phyloP scores from a whole-genome alignment of 2,113 vertebrate genomes.

The Telmatochromis sp. region DNA sequence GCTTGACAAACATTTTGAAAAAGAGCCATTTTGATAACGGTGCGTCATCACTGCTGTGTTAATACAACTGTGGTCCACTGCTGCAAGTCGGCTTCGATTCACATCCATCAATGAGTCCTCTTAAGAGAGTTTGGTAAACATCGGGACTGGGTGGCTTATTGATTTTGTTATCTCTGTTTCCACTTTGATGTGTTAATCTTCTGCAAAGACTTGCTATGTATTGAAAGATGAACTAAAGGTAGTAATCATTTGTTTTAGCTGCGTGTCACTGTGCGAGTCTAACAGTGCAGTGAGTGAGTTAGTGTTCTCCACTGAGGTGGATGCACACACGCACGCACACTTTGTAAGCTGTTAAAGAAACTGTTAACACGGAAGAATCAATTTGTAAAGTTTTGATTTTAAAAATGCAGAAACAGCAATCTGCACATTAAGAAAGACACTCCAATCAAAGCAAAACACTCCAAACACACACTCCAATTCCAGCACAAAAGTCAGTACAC shows the following conservation, averaged over 20 bases:
- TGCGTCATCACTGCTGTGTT: not conserved
- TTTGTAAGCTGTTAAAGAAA: not conserved
- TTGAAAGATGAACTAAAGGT: conserved; percentile 13
- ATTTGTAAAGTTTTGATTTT: not conserved
- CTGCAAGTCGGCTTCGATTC: conserved; percentile 31
- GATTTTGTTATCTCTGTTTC: conserved; percentile 52
- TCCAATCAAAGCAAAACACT: conserved; percentile 33
- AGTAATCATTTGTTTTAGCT: not conserved
- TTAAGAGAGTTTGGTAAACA: conserved; percentile 55
- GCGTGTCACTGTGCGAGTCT: not conserved
- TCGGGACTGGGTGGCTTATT: conserved; percentile 45
- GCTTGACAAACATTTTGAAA: not conserved
- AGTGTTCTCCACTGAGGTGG: not conserved
- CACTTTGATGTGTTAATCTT: conserved; percentile 53
- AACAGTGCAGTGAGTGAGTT: not conserved
- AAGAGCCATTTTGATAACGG: not conserved
- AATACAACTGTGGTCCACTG: conserved; percentile 2
- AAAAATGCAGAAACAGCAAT: not conserved
- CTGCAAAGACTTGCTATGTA: conserved; percentile 17
- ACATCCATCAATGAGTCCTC: conserved; percentile 42
- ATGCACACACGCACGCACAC: not conserved
- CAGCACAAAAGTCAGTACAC: not conserved
- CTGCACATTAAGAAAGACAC: not conserved
- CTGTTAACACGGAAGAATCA: not conserved
- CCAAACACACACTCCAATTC: conserved; percentile 23